These are phyloP conservation scores for Protaetia brevitarsis DNA, from an alignment of 1,140 invertebrate species.

Conservation along the genomic window DNA sequence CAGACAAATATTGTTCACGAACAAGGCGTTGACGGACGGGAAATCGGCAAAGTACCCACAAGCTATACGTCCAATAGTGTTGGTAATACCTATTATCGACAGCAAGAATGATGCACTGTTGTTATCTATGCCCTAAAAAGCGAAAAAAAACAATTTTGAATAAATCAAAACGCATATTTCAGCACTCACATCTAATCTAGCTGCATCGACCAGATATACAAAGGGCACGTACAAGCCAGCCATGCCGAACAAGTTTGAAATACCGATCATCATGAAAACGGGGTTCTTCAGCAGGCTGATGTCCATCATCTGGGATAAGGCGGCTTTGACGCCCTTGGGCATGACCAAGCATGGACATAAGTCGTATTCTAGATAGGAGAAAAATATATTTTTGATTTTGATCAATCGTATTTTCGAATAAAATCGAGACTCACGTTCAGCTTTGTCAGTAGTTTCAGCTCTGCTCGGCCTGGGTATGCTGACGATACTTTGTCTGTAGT, in stretches of 20 bases:
- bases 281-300: slow-evolving; percentile 85
- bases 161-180: background rate
- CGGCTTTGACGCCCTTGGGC: slow-evolving; percentile 76
- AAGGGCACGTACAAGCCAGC: slow-evolving; percentile 94
- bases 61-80: slow-evolving; percentile 83
- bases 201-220: slow-evolving; percentile 86
- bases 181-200: slow-evolving; percentile 61
- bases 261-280: slow-evolving; percentile 87
- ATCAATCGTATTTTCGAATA: too few relatives aligned
- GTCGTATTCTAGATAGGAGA: slow-evolving; percentile 60
- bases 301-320: slow-evolving; percentile 90
- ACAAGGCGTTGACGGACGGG: slow-evolving; percentile 82
- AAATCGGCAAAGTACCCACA: slow-evolving; percentile 85
- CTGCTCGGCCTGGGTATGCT: slow-evolving; percentile 46
- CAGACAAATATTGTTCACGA: slow-evolving; percentile 93
- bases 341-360: slow-evolving; percentile 76
- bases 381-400: slow-evolving; percentile 32
- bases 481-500: slow-evolving; percentile 69
- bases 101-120: slow-evolving; percentile 81
- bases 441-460: slow-evolving; percentile 59
- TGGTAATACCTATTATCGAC: slow-evolving; percentile 94
- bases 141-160: slow-evolving; percentile 21
- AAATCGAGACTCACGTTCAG: slow-evolving; percentile 63
- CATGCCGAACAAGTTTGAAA: slow-evolving; percentile 94
- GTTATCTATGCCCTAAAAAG: slow-evolving; percentile 66